A percentile compares a stretch with the other conserved stretches of the same genome.
phyloP scores from a whole-genome alignment of 92 coral and sea anemone species.

The Porites evermanni region DNA sequence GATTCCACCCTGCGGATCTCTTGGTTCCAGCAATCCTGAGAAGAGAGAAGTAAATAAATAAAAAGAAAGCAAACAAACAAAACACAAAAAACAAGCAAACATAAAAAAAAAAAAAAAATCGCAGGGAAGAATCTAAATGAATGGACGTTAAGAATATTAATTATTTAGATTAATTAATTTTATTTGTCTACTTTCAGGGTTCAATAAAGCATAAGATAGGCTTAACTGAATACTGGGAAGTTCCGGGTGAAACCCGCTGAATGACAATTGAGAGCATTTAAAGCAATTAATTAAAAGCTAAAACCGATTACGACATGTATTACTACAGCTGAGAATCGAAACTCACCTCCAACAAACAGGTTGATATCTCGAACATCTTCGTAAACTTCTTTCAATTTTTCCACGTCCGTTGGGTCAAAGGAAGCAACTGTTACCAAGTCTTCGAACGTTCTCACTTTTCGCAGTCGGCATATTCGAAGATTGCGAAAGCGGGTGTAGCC shows the following conservation, averaged over 20 bases:
- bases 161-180: too few relatives aligned
- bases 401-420: neutral
- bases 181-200: too few relatives aligned
- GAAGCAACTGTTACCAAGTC: neutral
- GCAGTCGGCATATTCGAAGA: constrained; percentile 8
- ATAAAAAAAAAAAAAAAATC: too few relatives aligned
- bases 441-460: neutral
- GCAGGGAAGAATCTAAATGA: too few relatives aligned
- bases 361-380: constrained; percentile 55
- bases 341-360: constrained; percentile 78
- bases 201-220: too few relatives aligned
- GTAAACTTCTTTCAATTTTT: neutral
- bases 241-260: too few relatives aligned
- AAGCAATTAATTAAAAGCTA: too few relatives aligned
- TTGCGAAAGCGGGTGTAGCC: constrained; percentile 7
- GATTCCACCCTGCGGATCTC: neutral
- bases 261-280: too few relatives aligned
- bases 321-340: neutral
- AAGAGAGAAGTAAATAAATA: neutral
- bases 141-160: neutral
- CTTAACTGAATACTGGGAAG: too few relatives aligned
- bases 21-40: constrained; percentile 2
- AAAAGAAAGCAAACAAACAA: too few relatives aligned
- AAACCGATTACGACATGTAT: too few relatives aligned
- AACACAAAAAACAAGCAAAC: too few relatives aligned